A percentile compares a stretch with the other conserved stretches of the same genome.
phyloP scores from a whole-genome alignment of 2,888 invertebrate genomes.

The Nasonovia ribisnigri region DNA sequence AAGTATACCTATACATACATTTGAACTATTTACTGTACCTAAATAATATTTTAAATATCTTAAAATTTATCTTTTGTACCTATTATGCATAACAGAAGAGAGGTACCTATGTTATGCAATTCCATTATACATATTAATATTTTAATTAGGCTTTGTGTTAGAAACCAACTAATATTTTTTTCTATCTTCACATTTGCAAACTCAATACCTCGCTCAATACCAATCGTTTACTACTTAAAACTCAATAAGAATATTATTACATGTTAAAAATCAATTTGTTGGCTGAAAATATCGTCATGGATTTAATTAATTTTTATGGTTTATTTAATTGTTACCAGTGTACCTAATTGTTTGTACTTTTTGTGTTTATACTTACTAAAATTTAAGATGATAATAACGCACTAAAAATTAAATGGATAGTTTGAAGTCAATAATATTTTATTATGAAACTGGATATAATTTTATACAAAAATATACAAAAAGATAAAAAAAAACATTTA shows the following conservation, averaged over 20 bases:
- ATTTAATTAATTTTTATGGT: neutral
- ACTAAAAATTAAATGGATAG: conserved; percentile 61
- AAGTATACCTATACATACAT: neutral
- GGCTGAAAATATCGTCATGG: neutral
- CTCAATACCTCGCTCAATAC: neutral
- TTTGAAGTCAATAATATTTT: conserved; percentile 43
- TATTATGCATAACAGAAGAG: neutral
- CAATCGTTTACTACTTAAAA: neutral
- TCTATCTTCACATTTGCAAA: neutral
- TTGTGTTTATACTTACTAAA: conserved; percentile 40
- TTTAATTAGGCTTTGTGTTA: neutral
- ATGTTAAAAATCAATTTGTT: conserved; percentile 13
- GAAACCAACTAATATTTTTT: neutral
- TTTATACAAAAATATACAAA: conserved; percentile 53
- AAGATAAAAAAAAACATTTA: conserved; percentile 59
- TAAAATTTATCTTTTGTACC: neutral
- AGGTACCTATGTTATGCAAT: neutral
- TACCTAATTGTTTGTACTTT: conserved; percentile 43
- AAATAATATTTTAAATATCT: neutral
- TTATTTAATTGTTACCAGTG: conserved; percentile 32
- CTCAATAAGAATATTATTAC: neutral
- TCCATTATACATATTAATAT: neutral
- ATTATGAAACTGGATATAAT: conserved; percentile 12
- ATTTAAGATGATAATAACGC: conserved; percentile 54
- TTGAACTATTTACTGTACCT: neutral